phyloP scores from a whole-genome alignment of 2,797 vertebrate species.

The Centroberyx gerrardi region DNA sequence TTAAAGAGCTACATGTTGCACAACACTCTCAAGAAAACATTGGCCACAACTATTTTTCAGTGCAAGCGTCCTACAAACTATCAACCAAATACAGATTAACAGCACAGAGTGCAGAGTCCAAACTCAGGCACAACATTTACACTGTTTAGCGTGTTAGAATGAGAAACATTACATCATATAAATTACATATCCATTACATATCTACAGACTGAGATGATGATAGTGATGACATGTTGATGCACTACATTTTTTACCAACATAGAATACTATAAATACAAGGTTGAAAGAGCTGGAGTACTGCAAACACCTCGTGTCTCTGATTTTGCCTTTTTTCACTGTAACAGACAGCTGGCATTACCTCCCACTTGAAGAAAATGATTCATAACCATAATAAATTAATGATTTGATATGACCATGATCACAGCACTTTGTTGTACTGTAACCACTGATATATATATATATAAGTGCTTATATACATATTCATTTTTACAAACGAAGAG shows the following conservation, averaged over 20 bases:
- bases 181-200: constrained; percentile 82
- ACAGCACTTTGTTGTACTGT: constrained; percentile 1
- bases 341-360: constrained; percentile 31
- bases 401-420: constrained; percentile 3
- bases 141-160: constrained; percentile 68
- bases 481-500: not conserved
- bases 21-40: constrained; percentile 68
- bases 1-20: constrained; percentile 56
- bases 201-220: constrained; percentile 75
- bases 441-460: not conserved
- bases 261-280: constrained; percentile 55
- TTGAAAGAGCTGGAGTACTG: constrained; percentile 41
- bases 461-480: not conserved
- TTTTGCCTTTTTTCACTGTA: constrained; percentile 8
- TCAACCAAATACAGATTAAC: constrained; percentile 74
- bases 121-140: constrained; percentile 64
- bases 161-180: constrained; percentile 79
- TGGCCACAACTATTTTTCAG: constrained; percentile 65
- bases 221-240: constrained; percentile 51
- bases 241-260: constrained; percentile 31
- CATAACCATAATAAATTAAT: not conserved
- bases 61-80: constrained; percentile 72
- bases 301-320: constrained; percentile 1
- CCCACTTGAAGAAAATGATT: constrained; percentile 29
- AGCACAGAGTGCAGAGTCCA: constrained; percentile 69